phyloP scores from a whole-genome alignment of 2,888 invertebrate genomes.

The Choristoneura rosaceana region DNA sequence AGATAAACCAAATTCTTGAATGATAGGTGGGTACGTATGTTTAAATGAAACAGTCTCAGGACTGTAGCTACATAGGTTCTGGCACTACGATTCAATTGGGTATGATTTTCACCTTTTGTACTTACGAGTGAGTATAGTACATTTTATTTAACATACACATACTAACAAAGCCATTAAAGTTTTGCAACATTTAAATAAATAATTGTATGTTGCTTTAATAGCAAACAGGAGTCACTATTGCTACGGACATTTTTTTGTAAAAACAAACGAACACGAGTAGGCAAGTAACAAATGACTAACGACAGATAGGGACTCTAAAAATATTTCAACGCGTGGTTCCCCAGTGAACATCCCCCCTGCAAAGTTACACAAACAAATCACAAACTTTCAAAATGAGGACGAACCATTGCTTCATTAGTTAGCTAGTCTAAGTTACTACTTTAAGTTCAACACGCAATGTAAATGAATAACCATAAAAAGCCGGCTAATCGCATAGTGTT shows the following conservation, averaged over 20 bases:
- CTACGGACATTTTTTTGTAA: constrained; percentile 4
- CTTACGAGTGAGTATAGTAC: no score
- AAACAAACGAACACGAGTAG: constrained; percentile 46
- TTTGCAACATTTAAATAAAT: not conserved
- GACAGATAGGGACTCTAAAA: constrained; percentile 68
- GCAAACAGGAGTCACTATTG: constrained; percentile 11
- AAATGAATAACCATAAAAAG: constrained; percentile 19
- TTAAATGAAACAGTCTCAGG: no score
- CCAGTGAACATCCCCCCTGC: constrained; percentile 59
- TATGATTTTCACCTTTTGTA: no score
- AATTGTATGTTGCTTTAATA: not conserved
- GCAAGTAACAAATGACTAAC: constrained; percentile 66
- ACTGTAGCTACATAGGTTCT: no score
- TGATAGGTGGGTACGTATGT: no score
- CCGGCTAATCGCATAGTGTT: constrained; percentile 25
- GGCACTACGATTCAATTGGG: no score
- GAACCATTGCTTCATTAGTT: constrained; percentile 17
- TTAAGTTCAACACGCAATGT: constrained; percentile 39
- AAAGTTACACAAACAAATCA: constrained; percentile 46
- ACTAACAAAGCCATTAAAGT: not conserved
- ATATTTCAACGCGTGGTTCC: constrained; percentile 71
- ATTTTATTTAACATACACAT: no score
- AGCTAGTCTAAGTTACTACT: not conserved
- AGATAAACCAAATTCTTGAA: no score
- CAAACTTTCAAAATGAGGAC: not conserved